A percentile compares a stretch with the other conserved stretches of the same genome.
phyloP scores from a whole-genome alignment of 2,888 invertebrate species.

The Dilophus febrilis region DNA sequence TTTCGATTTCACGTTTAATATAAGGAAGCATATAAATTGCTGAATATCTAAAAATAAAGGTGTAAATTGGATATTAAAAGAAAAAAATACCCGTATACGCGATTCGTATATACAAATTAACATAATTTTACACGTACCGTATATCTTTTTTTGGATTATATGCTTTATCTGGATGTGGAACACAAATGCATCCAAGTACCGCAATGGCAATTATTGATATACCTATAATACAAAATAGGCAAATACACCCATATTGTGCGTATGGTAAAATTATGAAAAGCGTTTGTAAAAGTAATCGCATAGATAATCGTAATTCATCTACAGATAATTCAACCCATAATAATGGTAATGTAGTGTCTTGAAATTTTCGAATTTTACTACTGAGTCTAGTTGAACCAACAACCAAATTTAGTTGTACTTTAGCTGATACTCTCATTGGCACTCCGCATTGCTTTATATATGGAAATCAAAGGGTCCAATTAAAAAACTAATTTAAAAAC shows the following conservation, averaged over 20 bases:
- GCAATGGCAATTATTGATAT: conserved; percentile 27
- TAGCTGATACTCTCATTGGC: conserved; percentile 42
- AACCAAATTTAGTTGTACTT: conserved; percentile 56
- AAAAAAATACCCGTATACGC: background rate
- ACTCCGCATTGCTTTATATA: conserved; percentile 42
- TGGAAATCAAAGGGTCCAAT: conserved; percentile 1
- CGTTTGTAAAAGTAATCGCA: conserved; percentile 31
- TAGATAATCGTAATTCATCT: conserved; percentile 27
- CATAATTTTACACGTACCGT: background rate
- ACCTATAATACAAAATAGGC: conserved; percentile 32
- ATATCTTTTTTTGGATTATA: conserved; percentile 10
- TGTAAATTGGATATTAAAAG: background rate
- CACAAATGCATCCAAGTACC: conserved; percentile 19
- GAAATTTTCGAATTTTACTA: conserved; percentile 39
- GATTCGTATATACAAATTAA: background rate
- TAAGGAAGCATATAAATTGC: conserved; percentile 14
- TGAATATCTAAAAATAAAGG: conserved; percentile 11
- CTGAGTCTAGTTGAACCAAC: conserved; percentile 45
- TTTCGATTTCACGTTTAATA: conserved; percentile 10
- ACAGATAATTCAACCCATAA: conserved; percentile 49
- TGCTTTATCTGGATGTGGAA: conserved; percentile 12
- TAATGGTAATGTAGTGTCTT: conserved; percentile 47
- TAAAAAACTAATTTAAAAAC: background rate
- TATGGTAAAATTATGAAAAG: conserved; percentile 36
- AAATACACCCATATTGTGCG: conserved; percentile 30